These are phyloP conservation scores for Podarcis raffonei DNA, from an alignment of 2,113 vertebrate genomes.

Conservation along the genomic window DNA sequence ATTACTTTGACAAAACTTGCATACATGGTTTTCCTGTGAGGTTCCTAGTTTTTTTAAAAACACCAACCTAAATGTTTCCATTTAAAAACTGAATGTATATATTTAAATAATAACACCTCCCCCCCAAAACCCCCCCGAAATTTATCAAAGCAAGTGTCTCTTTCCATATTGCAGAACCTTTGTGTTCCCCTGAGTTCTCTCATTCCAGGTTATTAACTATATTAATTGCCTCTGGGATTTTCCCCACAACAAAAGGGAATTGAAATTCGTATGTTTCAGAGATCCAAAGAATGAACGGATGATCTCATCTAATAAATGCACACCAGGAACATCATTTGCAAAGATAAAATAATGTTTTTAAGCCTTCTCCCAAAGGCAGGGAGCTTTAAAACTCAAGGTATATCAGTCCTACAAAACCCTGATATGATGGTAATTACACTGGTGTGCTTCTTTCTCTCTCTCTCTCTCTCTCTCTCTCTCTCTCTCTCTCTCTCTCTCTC, in stretches of 20 bases:
- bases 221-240: not conserved
- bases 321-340: not conserved
- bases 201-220: not conserved
- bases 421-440: not conserved
- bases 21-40: constrained; percentile 17
- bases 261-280: not conserved
- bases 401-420: not conserved
- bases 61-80: constrained; percentile 10
- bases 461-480: too few species aligned
- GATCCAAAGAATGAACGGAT: not conserved
- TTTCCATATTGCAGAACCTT: constrained; percentile 6
- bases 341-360: not conserved
- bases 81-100: not conserved
- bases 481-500: too few species aligned
- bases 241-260: not conserved
- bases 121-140: not conserved
- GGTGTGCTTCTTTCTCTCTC: not conserved
- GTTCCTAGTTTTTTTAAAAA: constrained; percentile 23
- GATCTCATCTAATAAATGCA: not conserved
- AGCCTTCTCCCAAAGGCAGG: not conserved
- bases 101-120: constrained; percentile 30
- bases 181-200: not conserved
- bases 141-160: not conserved
- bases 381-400: not conserved
- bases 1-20: constrained; percentile 30